Percentiles rank a stretch among this genome's conserved stretches.
Conservation (phyloP, 2,797 vertebrate species). For the Acropternis orthonyx region DNA sequence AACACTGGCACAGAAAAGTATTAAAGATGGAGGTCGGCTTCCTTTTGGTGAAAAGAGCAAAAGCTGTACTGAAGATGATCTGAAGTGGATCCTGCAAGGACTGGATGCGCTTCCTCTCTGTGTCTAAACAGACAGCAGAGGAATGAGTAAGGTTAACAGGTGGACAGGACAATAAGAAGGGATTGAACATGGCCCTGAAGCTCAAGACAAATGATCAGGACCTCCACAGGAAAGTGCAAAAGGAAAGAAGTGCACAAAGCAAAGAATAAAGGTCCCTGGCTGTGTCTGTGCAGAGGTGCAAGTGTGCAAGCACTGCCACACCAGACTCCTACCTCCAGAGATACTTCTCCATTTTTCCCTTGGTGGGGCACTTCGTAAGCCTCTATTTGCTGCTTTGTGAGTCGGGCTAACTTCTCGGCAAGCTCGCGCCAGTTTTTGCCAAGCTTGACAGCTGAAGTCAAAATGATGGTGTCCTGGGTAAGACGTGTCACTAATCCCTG, state of each 20-base stretch:
- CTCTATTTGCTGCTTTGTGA: constrained; percentile 88
- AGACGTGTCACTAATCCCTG: constrained; percentile 85
- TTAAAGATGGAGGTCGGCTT: not conserved
- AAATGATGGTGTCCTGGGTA: constrained; percentile 88
- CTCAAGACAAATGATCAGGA: not conserved
- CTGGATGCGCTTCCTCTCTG: not conserved
- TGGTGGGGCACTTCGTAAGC: constrained; percentile 88
- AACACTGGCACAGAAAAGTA: not conserved
- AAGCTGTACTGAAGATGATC: not conserved
- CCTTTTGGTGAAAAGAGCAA: not conserved
- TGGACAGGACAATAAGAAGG: not conserved
- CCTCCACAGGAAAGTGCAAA: not conserved
- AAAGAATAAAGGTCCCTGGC: not conserved
- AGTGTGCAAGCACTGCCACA: not conserved
- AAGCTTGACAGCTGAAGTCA: constrained; percentile 94
- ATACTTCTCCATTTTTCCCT: constrained; percentile 82
- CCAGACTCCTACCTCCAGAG: constrained; percentile 79
- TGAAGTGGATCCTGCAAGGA: not conserved
- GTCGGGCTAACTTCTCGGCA: constrained; percentile 85
- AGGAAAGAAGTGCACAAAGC: not conserved
- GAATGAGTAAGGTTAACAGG: not conserved
- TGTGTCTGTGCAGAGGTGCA: not conserved
- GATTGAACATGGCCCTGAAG: not conserved
- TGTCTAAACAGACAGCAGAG: not conserved
- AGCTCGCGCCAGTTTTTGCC: constrained; percentile 91